Percentiles rank a stretch among this genome's conserved stretches.
Evolutionary conservation across 2,888 invertebrate genomes (phyloP).

Genomic region (Melanargia galathea): DNA sequence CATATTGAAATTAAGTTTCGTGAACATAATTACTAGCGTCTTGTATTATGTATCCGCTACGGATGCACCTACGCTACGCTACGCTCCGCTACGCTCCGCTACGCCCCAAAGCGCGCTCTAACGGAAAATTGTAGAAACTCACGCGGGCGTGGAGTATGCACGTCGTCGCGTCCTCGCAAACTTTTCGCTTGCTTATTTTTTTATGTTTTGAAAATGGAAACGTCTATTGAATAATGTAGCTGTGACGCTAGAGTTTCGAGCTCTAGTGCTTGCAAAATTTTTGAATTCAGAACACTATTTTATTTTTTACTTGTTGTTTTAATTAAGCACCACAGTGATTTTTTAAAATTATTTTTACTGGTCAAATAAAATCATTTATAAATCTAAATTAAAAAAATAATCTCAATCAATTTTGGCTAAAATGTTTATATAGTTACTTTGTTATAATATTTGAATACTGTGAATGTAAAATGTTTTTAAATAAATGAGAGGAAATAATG

Average conservation of each 20-base stretch:
- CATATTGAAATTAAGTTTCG: conserved; percentile 38
- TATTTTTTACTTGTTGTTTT: conserved; percentile 20
- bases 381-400: too few relatives aligned
- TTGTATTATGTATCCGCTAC: conserved; percentile 39
- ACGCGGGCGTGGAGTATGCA: conserved; percentile 57
- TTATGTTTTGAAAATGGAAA: conserved; percentile 45
- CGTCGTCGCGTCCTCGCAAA: conserved; percentile 50
- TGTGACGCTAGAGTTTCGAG: conserved; percentile 40
- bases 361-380: too few relatives aligned
- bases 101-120: conserved; percentile 57
- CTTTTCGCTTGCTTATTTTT: conserved; percentile 53
- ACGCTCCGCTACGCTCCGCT: conserved; percentile 45
- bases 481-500: too few relatives aligned
- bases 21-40: conserved; percentile 41
- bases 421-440: too few relatives aligned
- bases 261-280: conserved; percentile 31
- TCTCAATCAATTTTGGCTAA: too few relatives aligned
- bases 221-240: conserved; percentile 48
- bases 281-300: conserved; percentile 21
- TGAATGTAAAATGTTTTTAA: too few relatives aligned
- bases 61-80: conserved; percentile 50
- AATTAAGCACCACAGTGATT: neutral
- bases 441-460: too few relatives aligned
- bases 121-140: conserved; percentile 70
- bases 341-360: neutral